These are phyloP conservation scores for Aelia acuminata DNA, from an alignment of 2,888 invertebrate species.

Conservation along the genomic window DNA sequence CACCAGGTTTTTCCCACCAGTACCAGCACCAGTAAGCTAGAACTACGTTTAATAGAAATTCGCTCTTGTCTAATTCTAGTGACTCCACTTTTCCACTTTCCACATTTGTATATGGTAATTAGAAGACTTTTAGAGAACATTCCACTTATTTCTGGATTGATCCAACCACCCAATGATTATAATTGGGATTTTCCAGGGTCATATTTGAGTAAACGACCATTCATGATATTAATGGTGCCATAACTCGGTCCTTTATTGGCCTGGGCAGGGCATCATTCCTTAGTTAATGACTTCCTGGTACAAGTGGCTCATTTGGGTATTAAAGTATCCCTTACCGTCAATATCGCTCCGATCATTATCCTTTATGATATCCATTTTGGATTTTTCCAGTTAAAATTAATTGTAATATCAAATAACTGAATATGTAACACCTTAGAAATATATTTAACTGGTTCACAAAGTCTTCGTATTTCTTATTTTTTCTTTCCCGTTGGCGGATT, in stretches of 20 bases:
- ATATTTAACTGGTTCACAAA: too few species aligned
- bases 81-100: too few species aligned
- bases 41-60: too few species aligned
- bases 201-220: background rate
- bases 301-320: slow-evolving; percentile 33
- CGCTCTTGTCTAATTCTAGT: too few species aligned
- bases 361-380: background rate
- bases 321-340: background rate
- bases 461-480: too few species aligned
- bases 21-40: too few species aligned
- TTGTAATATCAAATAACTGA: too few species aligned
- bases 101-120: too few species aligned
- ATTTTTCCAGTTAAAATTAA: background rate
- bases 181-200: background rate
- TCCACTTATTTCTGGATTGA: background rate
- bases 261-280: background rate
- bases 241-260: background rate
- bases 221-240: slow-evolving; percentile 11
- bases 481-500: too few species aligned
- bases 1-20: too few species aligned
- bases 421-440: too few species aligned
- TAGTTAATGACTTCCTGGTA: background rate
- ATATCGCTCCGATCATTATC: background rate
- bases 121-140: too few species aligned
- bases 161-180: background rate